Base-by-base conservation (phyloP, 2,113 vertebrate genomes). In the Callocephalon fimbriatum region DNA sequence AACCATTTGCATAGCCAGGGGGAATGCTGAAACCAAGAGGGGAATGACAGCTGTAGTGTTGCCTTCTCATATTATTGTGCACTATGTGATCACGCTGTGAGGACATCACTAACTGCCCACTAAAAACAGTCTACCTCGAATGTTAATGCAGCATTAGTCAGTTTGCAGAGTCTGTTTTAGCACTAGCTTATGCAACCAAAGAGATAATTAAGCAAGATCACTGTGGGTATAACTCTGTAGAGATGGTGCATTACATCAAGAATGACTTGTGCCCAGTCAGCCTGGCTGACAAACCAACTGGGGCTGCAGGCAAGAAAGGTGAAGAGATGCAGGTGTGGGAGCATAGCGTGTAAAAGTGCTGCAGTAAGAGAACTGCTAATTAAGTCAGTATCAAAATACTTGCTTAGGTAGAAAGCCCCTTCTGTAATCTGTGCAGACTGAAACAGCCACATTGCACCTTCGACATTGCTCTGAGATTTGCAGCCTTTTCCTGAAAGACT, bases 331-430 rank as follows among this genome's bases (percentile, higher is more conserved):
- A 96, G 90, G 70, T 88, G 85, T 78, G 81, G 87, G 85, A 71
- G 78, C 35, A 68, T 74, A 8, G 88, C 73, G 82, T 44, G 51
- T 23, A 56, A 65, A 93, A 93, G 11, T 58, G 77, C 81, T 78
- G 80, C 4, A 2, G 21, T 74, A 82, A 51, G 70, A 70, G 70
- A 91, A 61, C 85, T 74, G 66, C 74, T 87, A 70, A 94, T 86
- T 62, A 78, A 88, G 90, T 95, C 92, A 44, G 42, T 16, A 71
- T 66, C 47, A 74, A 91, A 89, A 78, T 51, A 90, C 88, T 90
- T 85, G 58, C 84, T 82, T 50, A 85, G 42, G 35, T 59, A 75
- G 78, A 87, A 70, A 44, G 53, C 51, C 8, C 11, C 56, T 85
- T 50, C 74, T 76, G 71, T 78, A 86, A 88, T 32, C 63, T 25